phyloP scores from a whole-genome alignment of 2,113 vertebrate genomes.

The Charadrius vociferus region DNA sequence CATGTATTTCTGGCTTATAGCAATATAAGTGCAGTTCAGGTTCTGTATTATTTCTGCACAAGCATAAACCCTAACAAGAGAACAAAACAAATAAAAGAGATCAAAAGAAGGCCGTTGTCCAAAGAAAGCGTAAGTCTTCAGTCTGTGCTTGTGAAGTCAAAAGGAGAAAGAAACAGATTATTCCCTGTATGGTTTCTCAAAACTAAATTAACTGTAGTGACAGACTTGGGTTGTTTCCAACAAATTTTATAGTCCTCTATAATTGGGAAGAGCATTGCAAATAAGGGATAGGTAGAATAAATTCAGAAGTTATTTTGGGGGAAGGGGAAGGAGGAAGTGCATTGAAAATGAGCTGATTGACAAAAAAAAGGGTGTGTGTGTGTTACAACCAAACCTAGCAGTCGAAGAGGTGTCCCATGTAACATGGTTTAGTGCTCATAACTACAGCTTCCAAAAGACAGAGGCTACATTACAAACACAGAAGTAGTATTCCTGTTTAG shows the following conservation, averaged over 20 bases:
- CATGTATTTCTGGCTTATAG: background rate
- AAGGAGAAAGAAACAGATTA: background rate
- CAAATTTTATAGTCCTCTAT: background rate
- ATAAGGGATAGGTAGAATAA: background rate
- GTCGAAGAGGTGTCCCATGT: too few species aligned
- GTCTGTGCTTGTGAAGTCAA: background rate
- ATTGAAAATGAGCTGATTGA: background rate
- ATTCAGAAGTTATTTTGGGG: background rate
- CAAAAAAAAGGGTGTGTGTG: too few species aligned
- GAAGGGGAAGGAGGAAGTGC: background rate
- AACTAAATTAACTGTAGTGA: background rate
- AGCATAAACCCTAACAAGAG: background rate
- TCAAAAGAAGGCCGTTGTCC: background rate
- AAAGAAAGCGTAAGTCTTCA: accelerated
- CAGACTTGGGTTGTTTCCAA: background rate
- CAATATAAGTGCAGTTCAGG: background rate
- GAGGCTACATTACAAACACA: background rate
- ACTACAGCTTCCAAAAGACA: background rate
- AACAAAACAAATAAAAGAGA: background rate
- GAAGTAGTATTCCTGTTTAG: background rate
- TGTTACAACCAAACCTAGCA: too few species aligned
- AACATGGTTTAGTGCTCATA: accelerated
- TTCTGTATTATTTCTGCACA: background rate
- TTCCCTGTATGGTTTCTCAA: background rate
- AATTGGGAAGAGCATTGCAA: background rate